Evolutionary conservation across 1,140 invertebrate species (phyloP), one percentile per base, ranked within the genome.

Genomic region (Arion vulgaris): DNA sequence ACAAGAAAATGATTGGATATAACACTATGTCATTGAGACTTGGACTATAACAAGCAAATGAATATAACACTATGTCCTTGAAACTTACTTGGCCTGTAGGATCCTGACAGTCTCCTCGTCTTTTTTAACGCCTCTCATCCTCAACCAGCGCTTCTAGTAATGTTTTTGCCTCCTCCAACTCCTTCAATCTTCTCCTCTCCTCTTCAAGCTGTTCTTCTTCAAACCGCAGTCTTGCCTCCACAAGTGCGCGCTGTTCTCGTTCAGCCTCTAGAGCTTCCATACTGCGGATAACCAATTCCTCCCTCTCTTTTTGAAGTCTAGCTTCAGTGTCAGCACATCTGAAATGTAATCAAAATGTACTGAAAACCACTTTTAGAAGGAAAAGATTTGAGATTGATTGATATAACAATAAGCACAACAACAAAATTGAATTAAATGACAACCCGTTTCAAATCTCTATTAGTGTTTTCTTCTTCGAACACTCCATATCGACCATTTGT

Each of bases 41-140:
- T n/a, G n/a, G n/a, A n/a, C n/a, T n/a, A n/a, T n/a, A n/a, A n/a
- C n/a, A n/a, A n/a, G n/a, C n/a, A n/a, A n/a, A n/a, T n/a, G n/a
- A n/a, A n/a, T n/a, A n/a, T n/a, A n/a, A n/a, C n/a, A n/a, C n/a
- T n/a, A n/a, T n/a, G n/a, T n/a, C n/a, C n/a, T n/a, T n/a, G n/a
- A n/a, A 17, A 75, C 82, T 80, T 86, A 93, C 91, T 94, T 94
- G 19, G 95, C 95, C 92, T 96, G 95, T 74, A 96, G 91, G 74
- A 94, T 94, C 88, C 95, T 92, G 0, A 96, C 96, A 85, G 96
- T 95, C 93, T 97, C 96, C 92, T 96, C 96, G 87, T 96, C 96
- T 84, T 94, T 91, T 87, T 96, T 96, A 2, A 96, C 96, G 95
- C 7, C 95, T 95, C 91, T 96, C 96, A 92, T 96, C 95, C 85